Conservation (phyloP, 2,113 vertebrate genomes). For the Tetrax tetrax region DNA sequence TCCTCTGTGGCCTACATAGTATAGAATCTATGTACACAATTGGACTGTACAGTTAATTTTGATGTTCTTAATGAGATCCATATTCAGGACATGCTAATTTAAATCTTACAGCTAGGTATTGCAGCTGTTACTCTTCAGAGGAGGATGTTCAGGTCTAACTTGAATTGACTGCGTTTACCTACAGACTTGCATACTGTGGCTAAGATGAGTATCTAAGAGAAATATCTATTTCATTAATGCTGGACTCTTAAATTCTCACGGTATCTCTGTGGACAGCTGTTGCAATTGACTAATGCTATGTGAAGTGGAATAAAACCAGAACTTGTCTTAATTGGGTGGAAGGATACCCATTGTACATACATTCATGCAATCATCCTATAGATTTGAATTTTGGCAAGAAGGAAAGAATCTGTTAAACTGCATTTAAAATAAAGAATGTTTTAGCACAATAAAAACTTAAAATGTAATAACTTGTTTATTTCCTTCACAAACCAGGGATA, state of each 20-base stretch:
- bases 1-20: neutral
- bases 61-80: neutral
- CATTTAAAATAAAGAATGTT: fast-evolving
- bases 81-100: neutral
- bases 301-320: neutral
- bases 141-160: neutral
- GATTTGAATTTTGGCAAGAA: neutral
- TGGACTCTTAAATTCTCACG: neutral
- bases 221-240: neutral
- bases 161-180: neutral
- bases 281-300: neutral
- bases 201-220: neutral
- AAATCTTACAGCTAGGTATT: neutral
- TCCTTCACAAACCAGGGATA: neutral
- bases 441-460: slow-evolving; percentile 20
- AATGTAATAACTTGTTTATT: neutral
- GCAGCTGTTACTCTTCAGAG: neutral
- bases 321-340: neutral
- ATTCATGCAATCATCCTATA: fast-evolving
- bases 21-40: neutral
- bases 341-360: fast-evolving
- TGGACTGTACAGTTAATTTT: neutral
- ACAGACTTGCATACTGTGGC: neutral
- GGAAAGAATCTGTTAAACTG: neutral
- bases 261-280: neutral